Evolutionary conservation across 2,888 invertebrate species (phyloP).

Genomic region (Bellardia pandia): DNA sequence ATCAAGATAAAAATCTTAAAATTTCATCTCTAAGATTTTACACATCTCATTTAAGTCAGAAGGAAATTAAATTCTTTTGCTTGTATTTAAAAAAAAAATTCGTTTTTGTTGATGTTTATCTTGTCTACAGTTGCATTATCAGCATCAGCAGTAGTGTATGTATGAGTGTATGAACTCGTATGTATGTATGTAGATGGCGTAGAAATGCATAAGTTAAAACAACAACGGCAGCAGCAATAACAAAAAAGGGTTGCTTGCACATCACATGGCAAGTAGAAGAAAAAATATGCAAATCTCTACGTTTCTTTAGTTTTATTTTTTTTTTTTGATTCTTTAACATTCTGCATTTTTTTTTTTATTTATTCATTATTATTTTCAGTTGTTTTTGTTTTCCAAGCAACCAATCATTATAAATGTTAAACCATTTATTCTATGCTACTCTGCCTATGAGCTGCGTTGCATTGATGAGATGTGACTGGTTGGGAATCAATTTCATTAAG

Average conservation of each 20-base stretch:
- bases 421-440: slow-evolving; percentile 51
- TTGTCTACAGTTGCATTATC: slow-evolving; percentile 70
- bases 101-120: slow-evolving; percentile 65
- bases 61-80: slow-evolving; percentile 55
- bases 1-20: slow-evolving; percentile 67
- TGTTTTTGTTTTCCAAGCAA: slow-evolving; percentile 52
- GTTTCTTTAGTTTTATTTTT: not conserved
- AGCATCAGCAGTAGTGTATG: slow-evolving; percentile 26
- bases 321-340: not conserved
- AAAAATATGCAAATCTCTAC: slow-evolving; percentile 63
- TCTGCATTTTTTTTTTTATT: slow-evolving; percentile 31
- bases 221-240: not conserved
- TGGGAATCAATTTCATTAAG: slow-evolving; percentile 76
- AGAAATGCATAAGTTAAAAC: slow-evolving; percentile 20
- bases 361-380: slow-evolving; percentile 54
- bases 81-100: slow-evolving; percentile 28
- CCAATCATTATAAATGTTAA: slow-evolving; percentile 69
- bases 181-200: not conserved
- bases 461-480: slow-evolving; percentile 62
- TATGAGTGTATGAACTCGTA: not conserved
- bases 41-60: slow-evolving; percentile 67
- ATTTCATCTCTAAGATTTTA: slow-evolving; percentile 65
- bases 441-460: slow-evolving; percentile 18
- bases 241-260: slow-evolving; percentile 65
- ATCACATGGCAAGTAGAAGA: slow-evolving; percentile 32